Evolutionary conservation across 1,140 invertebrate genomes (phyloP), one percentile per base, ranked within the genome.

Genomic region (Thalassaphorura encarpata): DNA sequence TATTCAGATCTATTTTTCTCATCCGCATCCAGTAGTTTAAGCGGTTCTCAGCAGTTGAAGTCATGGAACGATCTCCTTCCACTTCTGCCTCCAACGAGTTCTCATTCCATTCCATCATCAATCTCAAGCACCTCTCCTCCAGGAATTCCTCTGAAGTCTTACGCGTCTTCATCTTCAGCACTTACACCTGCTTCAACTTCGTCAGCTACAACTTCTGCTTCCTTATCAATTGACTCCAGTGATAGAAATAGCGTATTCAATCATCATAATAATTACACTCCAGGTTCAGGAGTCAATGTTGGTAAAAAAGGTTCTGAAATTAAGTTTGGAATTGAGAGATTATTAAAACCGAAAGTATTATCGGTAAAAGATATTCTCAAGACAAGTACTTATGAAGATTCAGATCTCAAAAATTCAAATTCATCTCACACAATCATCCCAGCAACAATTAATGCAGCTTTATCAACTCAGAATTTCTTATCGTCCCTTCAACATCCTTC

Each of bases 271-370:
- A n/a, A n/a, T n/a, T n/a, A n/a, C n/a, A n/a, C n/a, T n/a, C n/a
- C n/a, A n/a, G n/a, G n/a, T n/a, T n/a, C n/a, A n/a, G n/a, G n/a
- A n/a, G n/a, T n/a, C n/a, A n/a, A n/a, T n/a, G n/a, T n/a, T n/a
- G n/a, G 40, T 33, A 26, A 23, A n/a, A 19, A 33, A 18, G 33
- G 43, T 36, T 11, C 42, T 11, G 60, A 65, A 51, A 65, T 62
- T n/a, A 65, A 65, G 58, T 65, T 65, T 50, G 63, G 63, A 19
- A 65, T 65, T 43, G 63, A 65, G 40, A 29, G 63, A 26, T 58
- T 65, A 24, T 31, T 65, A 16, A 65, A 62, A 43, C 63, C 63
- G 5, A 65, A 65, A 53, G 63, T 65, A 13, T 47, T 65, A 8
- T 62, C 60, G 4, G 63, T 65, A 4, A 65, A 65, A 50, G 63